Base-by-base conservation (phyloP, 1,140 invertebrate genomes). In the Andrena cerasifolii region DNA sequence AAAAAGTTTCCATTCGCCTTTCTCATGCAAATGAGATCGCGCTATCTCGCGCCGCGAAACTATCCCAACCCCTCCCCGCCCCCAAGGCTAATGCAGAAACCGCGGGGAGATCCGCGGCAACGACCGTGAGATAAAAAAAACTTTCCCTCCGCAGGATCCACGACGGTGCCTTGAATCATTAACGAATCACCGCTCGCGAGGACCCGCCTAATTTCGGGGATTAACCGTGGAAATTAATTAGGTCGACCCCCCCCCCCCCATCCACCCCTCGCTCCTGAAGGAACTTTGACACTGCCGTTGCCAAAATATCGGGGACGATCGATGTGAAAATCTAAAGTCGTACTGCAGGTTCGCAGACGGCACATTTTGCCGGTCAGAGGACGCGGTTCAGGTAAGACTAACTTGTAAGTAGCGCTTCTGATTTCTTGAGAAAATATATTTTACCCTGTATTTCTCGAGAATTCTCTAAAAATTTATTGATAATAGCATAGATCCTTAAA, bases 1-100 rank as follows among this genome's bases (percentile, higher is more conserved):
- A 86, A 88, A 88, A 89, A 84, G 80, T 89, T 86, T 88, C 82
- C 83, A 87, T 86, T 86, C 84, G 82, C 86, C 88, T 89, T 88
- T 89, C 83, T 79, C 88, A 89, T 89, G 87, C 84, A 89, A 87
- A 89, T 86, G 85, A 88, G 84, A 88, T 88, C 85, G 83, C 86
- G 74, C 76, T 62, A 80, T 80, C 78, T 86, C 76, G 72, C 75
- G 75, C 70, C 78, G 54, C 76, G 62, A 71, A 86, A 82, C 84
- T 86, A 86, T 86, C 79, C 80, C 84, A 79, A 82, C 82, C 79
- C 82, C n/a, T 26, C 53, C 12, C 82, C 79, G 79, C n/a, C 53
- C 53, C 12, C 12, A 26, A 18, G 61, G 82, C 78, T 81, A 84
- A 71, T 70, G 82, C 78, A 65, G 82, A 70, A 75, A n/a, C n/a